Conservation (phyloP, 2,888 invertebrate genomes). For the Minunthozetes semirufus region DNA sequence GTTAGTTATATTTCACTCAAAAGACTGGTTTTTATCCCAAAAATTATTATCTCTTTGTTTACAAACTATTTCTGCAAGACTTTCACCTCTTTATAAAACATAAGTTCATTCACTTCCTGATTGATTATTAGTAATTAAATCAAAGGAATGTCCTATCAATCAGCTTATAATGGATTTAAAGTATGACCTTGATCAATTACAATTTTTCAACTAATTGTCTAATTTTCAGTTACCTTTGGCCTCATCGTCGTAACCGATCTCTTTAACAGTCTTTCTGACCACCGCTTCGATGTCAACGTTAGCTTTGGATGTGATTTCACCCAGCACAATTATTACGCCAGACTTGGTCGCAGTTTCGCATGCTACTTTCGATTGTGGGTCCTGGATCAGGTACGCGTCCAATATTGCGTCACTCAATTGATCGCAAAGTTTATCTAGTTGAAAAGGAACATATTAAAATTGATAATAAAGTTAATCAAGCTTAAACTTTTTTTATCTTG, state of each 20-base stretch:
- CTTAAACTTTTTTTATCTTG: no score
- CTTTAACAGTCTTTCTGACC: conserved; percentile 89
- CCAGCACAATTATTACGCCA: conserved; percentile 95
- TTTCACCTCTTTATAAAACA: no score
- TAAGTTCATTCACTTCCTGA: no score
- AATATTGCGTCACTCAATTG: conserved; percentile 53
- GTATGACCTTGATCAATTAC: no score
- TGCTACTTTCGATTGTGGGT: conserved; percentile 94
- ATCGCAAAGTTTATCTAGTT: conserved; percentile 52
- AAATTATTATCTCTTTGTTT: no score
- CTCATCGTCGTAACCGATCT: conserved; percentile 97
- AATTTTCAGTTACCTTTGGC: conserved; percentile 75
- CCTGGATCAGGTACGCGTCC: conserved; percentile 75
- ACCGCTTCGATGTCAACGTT: conserved; percentile 96
- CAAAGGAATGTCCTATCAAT: no score
- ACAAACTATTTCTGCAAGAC: no score
- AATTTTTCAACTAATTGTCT: no score
- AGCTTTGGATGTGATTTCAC: conserved; percentile 97
- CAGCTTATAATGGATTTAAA: no score
- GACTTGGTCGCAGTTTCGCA: conserved; percentile 99
- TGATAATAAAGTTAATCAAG: background rate
- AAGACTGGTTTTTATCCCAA: no score
- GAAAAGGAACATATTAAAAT: no score
- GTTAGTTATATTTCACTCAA: background rate
- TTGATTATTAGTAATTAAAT: no score